Evolutionary conservation across 2,113 vertebrate genomes (phyloP), one percentile per base, ranked within the genome.

Genomic region (Dendropsophus ebraccatus): DNA sequence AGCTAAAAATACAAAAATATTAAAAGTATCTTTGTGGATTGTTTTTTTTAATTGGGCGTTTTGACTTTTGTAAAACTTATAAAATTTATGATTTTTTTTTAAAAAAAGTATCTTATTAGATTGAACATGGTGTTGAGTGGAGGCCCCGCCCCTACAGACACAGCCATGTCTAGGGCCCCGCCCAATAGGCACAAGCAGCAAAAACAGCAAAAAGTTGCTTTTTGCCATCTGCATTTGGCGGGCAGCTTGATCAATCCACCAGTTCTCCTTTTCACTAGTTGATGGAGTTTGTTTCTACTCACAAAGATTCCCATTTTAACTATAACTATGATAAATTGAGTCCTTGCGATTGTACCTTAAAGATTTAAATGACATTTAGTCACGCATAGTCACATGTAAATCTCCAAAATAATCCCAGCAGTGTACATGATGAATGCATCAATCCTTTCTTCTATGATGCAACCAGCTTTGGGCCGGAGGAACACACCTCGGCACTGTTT

Each of bases 241-340:
- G n/a, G n/a, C n/a, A n/a, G n/a, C n/a, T n/a, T n/a, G n/a, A n/a
- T n/a, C n/a, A n/a, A n/a, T n/a, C n/a, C n/a, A n/a, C n/a, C n/a
- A n/a, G n/a, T n/a, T 62, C 8, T 62, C 14, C 2, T 69, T 37
- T 69, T 69, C 16, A 32, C 32, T 35, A 21, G 1, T 0, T 35
- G 32, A 69, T 32, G 32, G 30, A 35, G 32, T 69, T 37, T 1
- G 7, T 35, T 35, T 65, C 28, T 32, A 32, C 28, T 12, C 69
- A 75, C 16, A 41, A 62, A 62, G 41, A 50, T 74, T 75, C 25
- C 7, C 62, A 60, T 75, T 84, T 72, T 60, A 19, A 41, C 69
- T 62, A 23, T 75, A 75, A 75, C 76, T 84, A 75, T 75, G 37
- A 58, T 84, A 17, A 76, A 84, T 75, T 84, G 32, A 84, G 82